Evolutionary conservation across 2,888 invertebrate species (phyloP).

Genomic region (Apamea crenata): DNA sequence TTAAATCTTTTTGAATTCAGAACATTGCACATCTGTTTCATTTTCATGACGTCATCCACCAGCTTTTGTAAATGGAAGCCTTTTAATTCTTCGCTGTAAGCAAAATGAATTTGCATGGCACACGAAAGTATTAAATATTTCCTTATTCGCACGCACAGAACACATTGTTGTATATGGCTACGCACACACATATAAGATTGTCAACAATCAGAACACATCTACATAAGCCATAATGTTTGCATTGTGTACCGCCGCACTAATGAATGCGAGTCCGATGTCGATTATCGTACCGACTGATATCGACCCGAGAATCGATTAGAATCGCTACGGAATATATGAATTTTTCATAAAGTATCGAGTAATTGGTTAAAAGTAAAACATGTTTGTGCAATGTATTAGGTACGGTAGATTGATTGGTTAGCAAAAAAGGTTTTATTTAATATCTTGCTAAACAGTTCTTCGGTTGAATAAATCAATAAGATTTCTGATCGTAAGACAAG

Average conservation of each 20-base stretch:
- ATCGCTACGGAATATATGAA: slow-evolving; percentile 67
- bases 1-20: slow-evolving; percentile 45
- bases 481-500: slow-evolving; percentile 1
- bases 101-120: slow-evolving; percentile 49
- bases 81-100: slow-evolving; percentile 24
- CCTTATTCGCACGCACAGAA: slow-evolving; percentile 41
- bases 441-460: slow-evolving; percentile 25
- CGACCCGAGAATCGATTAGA: slow-evolving; percentile 75
- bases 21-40: slow-evolving; percentile 42
- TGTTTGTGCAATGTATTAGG: slow-evolving; percentile 60
- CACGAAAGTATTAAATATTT: slow-evolving; percentile 64
- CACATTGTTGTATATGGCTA: slow-evolving; percentile 47
- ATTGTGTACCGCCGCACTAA: slow-evolving; percentile 67
- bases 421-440: slow-evolving; percentile 53
- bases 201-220: slow-evolving; percentile 67
- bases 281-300: slow-evolving; percentile 66
- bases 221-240: slow-evolving; percentile 70
- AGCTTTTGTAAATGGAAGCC: slow-evolving; percentile 40
- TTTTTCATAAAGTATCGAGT: slow-evolving; percentile 65
- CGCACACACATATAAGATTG: slow-evolving; percentile 57
- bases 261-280: slow-evolving; percentile 67
- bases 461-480: slow-evolving; percentile 27
- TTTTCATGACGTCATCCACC: slow-evolving; percentile 44
- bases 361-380: slow-evolving; percentile 58
- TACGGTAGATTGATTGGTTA: slow-evolving; percentile 60